Percentiles rank a stretch among this genome's conserved stretches.
These are phyloP conservation scores for Actinia equina DNA, from an alignment of 64 coral and sea anemone species.

Conservation along the genomic window DNA sequence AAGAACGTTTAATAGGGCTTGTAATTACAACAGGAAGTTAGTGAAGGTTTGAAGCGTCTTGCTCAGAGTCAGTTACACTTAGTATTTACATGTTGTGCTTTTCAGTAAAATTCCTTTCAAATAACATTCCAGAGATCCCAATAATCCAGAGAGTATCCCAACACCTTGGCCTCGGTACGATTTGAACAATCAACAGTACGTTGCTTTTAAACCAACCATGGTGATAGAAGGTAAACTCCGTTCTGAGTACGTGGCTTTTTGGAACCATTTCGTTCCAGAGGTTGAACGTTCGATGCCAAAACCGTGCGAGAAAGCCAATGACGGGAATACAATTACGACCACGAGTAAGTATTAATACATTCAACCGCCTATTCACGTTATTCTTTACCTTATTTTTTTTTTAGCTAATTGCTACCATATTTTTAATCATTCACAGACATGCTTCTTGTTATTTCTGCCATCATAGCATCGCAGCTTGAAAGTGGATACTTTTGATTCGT, in stretches of 20 bases:
- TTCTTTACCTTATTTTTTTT: too few relatives aligned
- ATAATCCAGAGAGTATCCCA: neutral
- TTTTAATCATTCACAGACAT: neutral
- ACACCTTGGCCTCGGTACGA: neutral
- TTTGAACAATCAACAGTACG: constrained; percentile 35
- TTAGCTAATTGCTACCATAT: neutral
- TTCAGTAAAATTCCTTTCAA: neutral
- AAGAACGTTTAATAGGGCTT: neutral
- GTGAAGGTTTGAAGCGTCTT: too few relatives aligned
- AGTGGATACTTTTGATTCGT: neutral
- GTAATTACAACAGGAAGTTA: too few relatives aligned
- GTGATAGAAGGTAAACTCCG: constrained; percentile 36
- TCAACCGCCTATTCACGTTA: too few relatives aligned
- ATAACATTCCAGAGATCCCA: neutral
- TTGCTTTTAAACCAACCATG: constrained; percentile 33
- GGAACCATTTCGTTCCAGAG: constrained; percentile 26
- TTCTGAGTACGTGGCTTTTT: constrained; percentile 60
- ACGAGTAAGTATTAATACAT: neutral
- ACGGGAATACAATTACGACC: neutral
- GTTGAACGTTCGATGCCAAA: neutral
- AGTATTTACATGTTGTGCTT: neutral
- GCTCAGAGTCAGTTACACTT: too few relatives aligned
- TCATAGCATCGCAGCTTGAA: neutral
- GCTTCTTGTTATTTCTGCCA: neutral
- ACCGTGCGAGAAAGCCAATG: neutral